Evolutionary conservation across 2,797 vertebrate genomes (phyloP).

Genomic region (Melanotaenia nigrans): DNA sequence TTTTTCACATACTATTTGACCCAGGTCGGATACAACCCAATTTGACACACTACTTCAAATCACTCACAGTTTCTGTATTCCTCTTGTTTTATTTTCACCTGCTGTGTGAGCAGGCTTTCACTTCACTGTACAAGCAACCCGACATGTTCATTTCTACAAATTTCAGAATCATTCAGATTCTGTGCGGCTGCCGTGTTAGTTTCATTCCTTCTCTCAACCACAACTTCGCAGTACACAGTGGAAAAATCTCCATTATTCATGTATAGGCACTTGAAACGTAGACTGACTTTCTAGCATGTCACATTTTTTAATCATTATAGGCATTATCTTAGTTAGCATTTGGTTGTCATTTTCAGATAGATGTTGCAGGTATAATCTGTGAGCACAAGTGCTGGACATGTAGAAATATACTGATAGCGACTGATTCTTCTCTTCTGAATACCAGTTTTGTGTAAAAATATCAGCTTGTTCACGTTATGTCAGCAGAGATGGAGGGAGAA

Average conservation of each 20-base stretch:
- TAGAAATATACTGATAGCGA: conserved; percentile 69
- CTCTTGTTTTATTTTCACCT: conserved; percentile 56
- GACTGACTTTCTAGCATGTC: conserved; percentile 67
- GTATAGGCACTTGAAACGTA: conserved; percentile 72
- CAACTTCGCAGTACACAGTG: conserved; percentile 41
- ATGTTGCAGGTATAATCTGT: conserved; percentile 70
- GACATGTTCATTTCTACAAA: conserved; percentile 40
- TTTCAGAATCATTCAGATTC: conserved; percentile 27
- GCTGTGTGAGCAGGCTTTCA: conserved; percentile 50
- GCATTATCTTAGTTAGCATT: conserved; percentile 66
- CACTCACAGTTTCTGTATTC: conserved; percentile 41
- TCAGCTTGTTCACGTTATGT: conserved; percentile 43
- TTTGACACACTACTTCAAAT: conserved; percentile 46
- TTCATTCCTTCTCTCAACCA: conserved; percentile 37
- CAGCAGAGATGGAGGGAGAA: conserved; percentile 48
- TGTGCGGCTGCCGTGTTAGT: conserved; percentile 33
- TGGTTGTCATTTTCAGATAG: conserved; percentile 67
- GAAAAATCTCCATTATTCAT: conserved; percentile 44
- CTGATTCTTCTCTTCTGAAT: conserved; percentile 69
- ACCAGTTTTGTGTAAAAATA: conserved; percentile 59
- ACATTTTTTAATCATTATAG: conserved; percentile 59
- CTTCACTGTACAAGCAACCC: conserved; percentile 43
- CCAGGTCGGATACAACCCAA: conserved; percentile 41
- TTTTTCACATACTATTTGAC: conserved; percentile 69
- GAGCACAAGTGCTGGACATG: conserved; percentile 65